These are phyloP conservation scores for Agonopterix alstromeriana DNA, from an alignment of 2,888 invertebrate genomes.

Conservation along the genomic window DNA sequence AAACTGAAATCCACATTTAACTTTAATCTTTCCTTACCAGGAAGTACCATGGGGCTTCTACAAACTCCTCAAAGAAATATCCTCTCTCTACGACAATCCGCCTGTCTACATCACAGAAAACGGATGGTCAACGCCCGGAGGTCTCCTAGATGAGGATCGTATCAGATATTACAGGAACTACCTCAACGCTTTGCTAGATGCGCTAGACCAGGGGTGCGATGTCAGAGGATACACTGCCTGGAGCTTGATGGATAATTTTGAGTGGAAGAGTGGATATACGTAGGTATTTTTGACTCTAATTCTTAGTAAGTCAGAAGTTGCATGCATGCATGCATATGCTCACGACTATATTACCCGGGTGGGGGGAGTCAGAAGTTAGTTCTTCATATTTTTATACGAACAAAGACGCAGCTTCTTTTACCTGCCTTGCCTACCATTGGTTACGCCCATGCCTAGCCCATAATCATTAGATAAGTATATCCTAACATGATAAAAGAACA, in stretches of 20 bases:
- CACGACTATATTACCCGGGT: no score
- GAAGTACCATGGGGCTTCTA: conserved; percentile 78
- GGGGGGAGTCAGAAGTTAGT: no score
- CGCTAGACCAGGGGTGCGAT: conserved; percentile 62
- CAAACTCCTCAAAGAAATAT: conserved; percentile 71
- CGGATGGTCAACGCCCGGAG: conserved; percentile 70
- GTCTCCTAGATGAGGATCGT: conserved; percentile 62
- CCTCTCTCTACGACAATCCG: conserved; percentile 69
- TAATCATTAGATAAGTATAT: no score
- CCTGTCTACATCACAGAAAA: conserved; percentile 78
- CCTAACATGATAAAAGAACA: no score
- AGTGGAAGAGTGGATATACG: conserved; percentile 78
- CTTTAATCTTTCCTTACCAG: conserved; percentile 23
- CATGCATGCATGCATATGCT: no score
- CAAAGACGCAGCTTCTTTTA: no score
- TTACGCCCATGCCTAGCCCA: no score
- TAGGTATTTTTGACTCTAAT: conserved; percentile 28
- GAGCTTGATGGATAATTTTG: conserved; percentile 81
- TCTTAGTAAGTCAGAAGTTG: no score
- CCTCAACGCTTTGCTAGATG: conserved; percentile 58
- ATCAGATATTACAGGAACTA: conserved; percentile 57
- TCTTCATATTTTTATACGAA: no score
- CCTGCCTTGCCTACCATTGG: no score
- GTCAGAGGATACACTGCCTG: conserved; percentile 75
- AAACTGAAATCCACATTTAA: no score